Conservation (phyloP, 2,113 vertebrate species). For the Paratilapia polleni region DNA sequence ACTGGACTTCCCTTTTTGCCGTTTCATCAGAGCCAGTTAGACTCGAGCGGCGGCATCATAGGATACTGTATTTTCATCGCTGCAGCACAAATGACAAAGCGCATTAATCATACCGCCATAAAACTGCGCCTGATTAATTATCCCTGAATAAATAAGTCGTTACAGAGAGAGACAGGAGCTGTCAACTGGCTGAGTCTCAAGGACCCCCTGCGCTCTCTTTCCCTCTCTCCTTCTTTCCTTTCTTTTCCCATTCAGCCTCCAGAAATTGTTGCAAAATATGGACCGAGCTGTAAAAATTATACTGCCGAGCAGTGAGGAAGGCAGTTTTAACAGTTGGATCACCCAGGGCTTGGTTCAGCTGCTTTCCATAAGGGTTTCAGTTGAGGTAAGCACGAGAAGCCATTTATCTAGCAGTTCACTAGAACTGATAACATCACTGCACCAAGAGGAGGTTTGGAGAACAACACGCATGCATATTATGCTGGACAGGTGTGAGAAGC, state of each 20-base stretch:
- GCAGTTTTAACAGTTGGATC: slow-evolving; percentile 51
- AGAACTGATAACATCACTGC: slow-evolving; percentile 71
- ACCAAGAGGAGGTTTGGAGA: slow-evolving; percentile 6
- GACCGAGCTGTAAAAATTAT: slow-evolving; percentile 20
- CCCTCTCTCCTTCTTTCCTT: neutral
- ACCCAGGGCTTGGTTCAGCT: slow-evolving; percentile 56
- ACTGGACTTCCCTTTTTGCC: slow-evolving; percentile 1
- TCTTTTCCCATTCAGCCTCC: neutral
- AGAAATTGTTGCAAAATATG: slow-evolving; percentile 23
- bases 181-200: slow-evolving; percentile 65
- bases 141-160: slow-evolving; percentile 80
- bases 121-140: slow-evolving; percentile 78
- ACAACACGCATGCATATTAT: slow-evolving; percentile 14
- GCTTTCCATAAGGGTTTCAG: slow-evolving; percentile 67
- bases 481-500: slow-evolving; percentile 63
- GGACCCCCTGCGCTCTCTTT: slow-evolving; percentile 40
- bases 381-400: slow-evolving; percentile 70
- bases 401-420: slow-evolving; percentile 59
- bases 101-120: slow-evolving; percentile 75
- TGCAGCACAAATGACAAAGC: slow-evolving; percentile 66
- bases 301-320: neutral
- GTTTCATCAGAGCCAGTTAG: neutral
- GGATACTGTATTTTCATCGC: slow-evolving; percentile 28
- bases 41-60: slow-evolving; percentile 1
- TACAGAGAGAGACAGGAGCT: slow-evolving; percentile 73